Evolutionary conservation across 2,113 vertebrate species (phyloP).

Genomic region (Ginglymostoma cirratum): DNA sequence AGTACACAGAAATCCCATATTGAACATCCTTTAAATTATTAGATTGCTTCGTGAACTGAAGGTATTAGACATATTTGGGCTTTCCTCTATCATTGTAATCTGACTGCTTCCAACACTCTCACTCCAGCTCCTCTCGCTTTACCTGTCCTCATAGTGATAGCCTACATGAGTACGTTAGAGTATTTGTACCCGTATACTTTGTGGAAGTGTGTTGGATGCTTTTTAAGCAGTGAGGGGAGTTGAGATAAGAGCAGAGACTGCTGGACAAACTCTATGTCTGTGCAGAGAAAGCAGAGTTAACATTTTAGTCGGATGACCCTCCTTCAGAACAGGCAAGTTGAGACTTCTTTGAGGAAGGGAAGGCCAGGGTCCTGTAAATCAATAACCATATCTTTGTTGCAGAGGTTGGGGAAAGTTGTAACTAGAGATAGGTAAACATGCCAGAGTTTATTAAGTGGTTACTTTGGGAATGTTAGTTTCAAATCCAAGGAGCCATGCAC

Average conservation of each 20-base stretch:
- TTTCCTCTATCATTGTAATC: neutral
- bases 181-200: neutral
- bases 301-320: too few species aligned
- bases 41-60: neutral
- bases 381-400: neutral
- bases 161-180: neutral
- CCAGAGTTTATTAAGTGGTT: neutral
- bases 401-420: neutral
- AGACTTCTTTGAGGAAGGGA: neutral
- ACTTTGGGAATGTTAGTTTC: neutral
- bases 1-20: too few species aligned
- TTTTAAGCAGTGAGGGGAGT: neutral
- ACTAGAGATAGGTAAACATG: neutral
- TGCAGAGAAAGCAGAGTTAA: too few species aligned
- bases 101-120: neutral
- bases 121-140: neutral
- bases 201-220: neutral
- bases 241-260: too few species aligned
- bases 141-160: neutral
- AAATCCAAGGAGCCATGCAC: neutral
- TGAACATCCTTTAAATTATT: neutral
- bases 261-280: too few species aligned
- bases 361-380: neutral
- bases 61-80: neutral
- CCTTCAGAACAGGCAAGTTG: too few species aligned